Conservation (phyloP, 2,797 vertebrate species). For the Cyclopterus lumpus region DNA sequence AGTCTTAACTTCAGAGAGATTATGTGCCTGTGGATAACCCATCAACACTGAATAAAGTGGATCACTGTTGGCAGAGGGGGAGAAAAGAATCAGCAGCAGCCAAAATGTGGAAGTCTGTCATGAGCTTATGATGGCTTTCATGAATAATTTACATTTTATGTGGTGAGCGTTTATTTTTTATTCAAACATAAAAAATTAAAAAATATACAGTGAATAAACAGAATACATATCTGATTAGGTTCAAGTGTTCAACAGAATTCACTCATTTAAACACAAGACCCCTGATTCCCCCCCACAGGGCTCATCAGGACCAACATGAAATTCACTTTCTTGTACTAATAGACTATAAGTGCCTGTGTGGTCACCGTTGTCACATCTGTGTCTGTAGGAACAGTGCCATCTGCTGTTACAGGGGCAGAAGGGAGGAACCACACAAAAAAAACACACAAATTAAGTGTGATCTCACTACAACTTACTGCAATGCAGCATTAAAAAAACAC, state of each 20-base stretch:
- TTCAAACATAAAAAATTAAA: slow-evolving; percentile 53
- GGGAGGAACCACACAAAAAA: slow-evolving; percentile 5
- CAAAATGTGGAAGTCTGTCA: slow-evolving; percentile 20
- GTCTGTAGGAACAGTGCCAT: slow-evolving; percentile 70
- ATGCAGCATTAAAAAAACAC: slow-evolving; percentile 68
- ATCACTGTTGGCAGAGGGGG: slow-evolving; percentile 3
- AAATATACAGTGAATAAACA: slow-evolving; percentile 34
- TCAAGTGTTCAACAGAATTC: slow-evolving; percentile 9
- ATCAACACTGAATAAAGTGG: slow-evolving; percentile 27
- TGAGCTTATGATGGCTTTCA: slow-evolving; percentile 7
- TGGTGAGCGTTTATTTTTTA: slow-evolving; percentile 5
- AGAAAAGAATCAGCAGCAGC: not conserved
- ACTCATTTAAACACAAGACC: slow-evolving; percentile 13
- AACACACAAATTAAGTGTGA: not conserved
- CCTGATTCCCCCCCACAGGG: not conserved
- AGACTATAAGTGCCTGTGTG: not conserved
- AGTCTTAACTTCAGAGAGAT: slow-evolving; percentile 63
- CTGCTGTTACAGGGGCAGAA: slow-evolving; percentile 68
- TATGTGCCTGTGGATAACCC: slow-evolving; percentile 45
- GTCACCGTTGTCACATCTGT: slow-evolving; percentile 19
- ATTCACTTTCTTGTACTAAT: not conserved
- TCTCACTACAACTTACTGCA: slow-evolving; percentile 66
- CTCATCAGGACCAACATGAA: not conserved
- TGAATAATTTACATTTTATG: slow-evolving; percentile 23
- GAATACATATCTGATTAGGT: slow-evolving; percentile 14